A percentile compares a stretch with the other conserved stretches of the same genome.
Evolutionary conservation across 2,113 vertebrate genomes (phyloP).

Genomic region (Tor tambroides): DNA sequence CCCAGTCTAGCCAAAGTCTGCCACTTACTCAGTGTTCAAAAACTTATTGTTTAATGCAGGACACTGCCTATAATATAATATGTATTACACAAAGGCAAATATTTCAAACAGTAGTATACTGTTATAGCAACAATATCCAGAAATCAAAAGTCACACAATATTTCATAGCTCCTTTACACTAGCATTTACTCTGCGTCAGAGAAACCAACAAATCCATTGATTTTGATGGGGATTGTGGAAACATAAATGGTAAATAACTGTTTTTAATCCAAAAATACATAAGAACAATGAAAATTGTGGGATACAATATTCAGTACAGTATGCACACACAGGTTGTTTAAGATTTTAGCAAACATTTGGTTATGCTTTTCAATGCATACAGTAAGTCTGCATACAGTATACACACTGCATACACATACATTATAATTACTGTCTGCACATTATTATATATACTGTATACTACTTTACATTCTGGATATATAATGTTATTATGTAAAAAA

Average conservation of each 20-base stretch:
- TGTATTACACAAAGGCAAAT: background rate
- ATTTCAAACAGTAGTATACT: background rate
- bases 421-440: background rate
- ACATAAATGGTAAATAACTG: background rate
- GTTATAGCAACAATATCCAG: background rate
- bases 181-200: background rate
- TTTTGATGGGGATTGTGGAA: background rate
- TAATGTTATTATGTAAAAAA: background rate
- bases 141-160: background rate
- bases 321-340: background rate
- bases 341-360: background rate
- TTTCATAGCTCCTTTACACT: background rate
- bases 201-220: background rate
- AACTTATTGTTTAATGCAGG: background rate
- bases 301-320: background rate
- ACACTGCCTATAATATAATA: background rate
- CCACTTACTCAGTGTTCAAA: background rate
- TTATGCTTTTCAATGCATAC: background rate
- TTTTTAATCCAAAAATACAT: background rate
- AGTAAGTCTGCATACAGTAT: background rate
- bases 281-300: background rate
- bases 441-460: background rate
- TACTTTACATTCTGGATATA: background rate
- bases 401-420: background rate
- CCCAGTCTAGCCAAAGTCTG: background rate